A percentile compares a stretch with the other conserved stretches of the same genome.
phyloP scores from a whole-genome alignment of 1,140 invertebrate genomes.

The Scylla paramamosain region DNA sequence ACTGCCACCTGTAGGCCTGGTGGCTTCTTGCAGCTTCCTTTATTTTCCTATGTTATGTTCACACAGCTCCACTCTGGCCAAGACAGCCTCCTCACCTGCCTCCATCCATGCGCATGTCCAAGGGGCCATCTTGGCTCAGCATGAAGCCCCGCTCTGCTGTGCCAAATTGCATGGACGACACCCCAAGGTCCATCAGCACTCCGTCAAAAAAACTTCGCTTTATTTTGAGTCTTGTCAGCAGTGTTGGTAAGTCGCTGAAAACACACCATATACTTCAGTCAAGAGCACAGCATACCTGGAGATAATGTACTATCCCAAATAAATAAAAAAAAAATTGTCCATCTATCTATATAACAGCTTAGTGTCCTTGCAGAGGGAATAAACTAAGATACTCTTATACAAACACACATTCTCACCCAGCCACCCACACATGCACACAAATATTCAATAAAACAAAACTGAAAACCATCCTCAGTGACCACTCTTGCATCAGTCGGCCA shows the following conservation, averaged over 20 bases:
- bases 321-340: background rate
- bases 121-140: slow-evolving; percentile 89
- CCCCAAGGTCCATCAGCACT: slow-evolving; percentile 96
- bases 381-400: background rate
- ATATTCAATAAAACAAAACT: too few relatives aligned
- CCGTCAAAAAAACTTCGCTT: slow-evolving; percentile 88
- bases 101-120: slow-evolving; percentile 98
- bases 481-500: too few relatives aligned
- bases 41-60: too few relatives aligned
- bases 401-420: background rate
- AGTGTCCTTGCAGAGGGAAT: background rate
- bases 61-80: too few relatives aligned
- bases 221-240: slow-evolving; percentile 85
- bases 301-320: background rate
- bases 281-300: background rate
- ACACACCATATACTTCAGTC: background rate
- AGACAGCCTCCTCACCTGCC: slow-evolving; percentile 81
- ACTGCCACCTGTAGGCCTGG: too few relatives aligned
- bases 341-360: background rate
- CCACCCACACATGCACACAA: background rate
- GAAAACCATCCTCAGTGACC: too few relatives aligned
- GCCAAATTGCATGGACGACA: slow-evolving; percentile 97
- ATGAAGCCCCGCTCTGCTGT: slow-evolving; percentile 91
- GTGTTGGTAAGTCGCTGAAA: slow-evolving; percentile 82
- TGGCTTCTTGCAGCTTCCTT: too few relatives aligned